Conservation (phyloP, 2,888 invertebrate genomes). For the Morpho helenor region DNA sequence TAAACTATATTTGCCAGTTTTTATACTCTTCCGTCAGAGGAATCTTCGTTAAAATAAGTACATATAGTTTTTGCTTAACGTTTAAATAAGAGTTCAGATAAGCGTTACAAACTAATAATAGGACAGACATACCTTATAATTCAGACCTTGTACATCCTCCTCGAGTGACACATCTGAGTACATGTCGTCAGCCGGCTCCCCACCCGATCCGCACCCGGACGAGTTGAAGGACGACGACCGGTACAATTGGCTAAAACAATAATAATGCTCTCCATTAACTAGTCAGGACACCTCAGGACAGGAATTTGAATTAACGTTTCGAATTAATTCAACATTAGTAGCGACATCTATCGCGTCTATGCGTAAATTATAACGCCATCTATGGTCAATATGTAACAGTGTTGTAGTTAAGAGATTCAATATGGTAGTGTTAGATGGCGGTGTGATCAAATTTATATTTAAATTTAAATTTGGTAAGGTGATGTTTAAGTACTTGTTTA, state of each 20-base stretch:
- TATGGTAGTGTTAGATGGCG: slow-evolving; percentile 45
- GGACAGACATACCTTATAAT: slow-evolving; percentile 86
- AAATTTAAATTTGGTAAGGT: background rate
- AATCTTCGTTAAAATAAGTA: too few species aligned
- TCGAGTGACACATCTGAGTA: slow-evolving; percentile 95
- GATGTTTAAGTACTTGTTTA: too few species aligned
- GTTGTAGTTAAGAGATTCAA: slow-evolving; percentile 14
- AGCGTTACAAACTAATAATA: too few species aligned
- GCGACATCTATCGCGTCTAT: slow-evolving; percentile 38
- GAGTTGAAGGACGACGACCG: slow-evolving; percentile 96
- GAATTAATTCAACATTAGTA: slow-evolving; percentile 18
- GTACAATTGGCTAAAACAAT: slow-evolving; percentile 88
- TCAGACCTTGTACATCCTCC: slow-evolving; percentile 96
- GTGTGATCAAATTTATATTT: slow-evolving; percentile 13
- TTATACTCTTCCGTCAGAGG: too few species aligned
- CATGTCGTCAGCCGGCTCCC: slow-evolving; percentile 96
- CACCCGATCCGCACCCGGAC: slow-evolving; percentile 93
- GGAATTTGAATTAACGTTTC: slow-evolving; percentile 17
- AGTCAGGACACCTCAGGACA: slow-evolving; percentile 29
- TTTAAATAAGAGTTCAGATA: too few species aligned
- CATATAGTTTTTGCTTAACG: too few species aligned
- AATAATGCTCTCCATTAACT: slow-evolving; percentile 32
- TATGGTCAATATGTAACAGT: slow-evolving; percentile 21
- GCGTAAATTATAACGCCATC: slow-evolving; percentile 37
- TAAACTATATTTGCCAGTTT: too few species aligned